A percentile compares a stretch with the other conserved stretches of the same genome.
phyloP scores from a whole-genome alignment of 1,140 invertebrate species.

The Cydia strobilella region DNA sequence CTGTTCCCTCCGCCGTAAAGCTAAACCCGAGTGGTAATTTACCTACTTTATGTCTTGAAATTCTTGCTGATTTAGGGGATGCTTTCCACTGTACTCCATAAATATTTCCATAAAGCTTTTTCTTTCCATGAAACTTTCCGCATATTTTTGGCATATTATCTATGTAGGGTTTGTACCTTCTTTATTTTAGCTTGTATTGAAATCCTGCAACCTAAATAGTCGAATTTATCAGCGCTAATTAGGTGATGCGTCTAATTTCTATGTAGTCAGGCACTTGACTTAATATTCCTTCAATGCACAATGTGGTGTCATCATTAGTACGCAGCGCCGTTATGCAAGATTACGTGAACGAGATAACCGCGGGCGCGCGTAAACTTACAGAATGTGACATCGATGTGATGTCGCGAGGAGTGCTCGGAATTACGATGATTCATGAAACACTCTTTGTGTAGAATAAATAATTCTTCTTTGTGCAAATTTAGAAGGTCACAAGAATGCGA shows the following conservation, averaged over 20 bases:
- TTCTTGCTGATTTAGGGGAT: too few species aligned
- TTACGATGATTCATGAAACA: slow-evolving; percentile 5
- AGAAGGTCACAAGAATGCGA: not conserved
- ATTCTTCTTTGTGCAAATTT: not conserved
- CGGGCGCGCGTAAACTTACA: slow-evolving; percentile 17
- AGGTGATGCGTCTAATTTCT: not conserved
- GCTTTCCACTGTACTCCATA: too few species aligned
- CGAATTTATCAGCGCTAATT: not conserved
- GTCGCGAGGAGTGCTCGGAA: not conserved
- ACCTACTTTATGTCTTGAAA: too few species aligned
- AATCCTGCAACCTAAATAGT: not conserved
- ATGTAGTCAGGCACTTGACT: not conserved
- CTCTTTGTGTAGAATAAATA: slow-evolving; percentile 5
- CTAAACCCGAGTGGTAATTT: too few species aligned
- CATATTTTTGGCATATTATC: too few species aligned
- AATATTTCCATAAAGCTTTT: too few species aligned
- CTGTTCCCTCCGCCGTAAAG: too few species aligned
- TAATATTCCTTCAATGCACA: not conserved
- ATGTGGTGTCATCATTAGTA: not conserved
- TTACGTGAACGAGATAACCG: slow-evolving; percentile 7
- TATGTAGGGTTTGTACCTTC: too few species aligned
- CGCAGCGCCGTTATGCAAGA: not conserved
- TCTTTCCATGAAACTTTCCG: too few species aligned
- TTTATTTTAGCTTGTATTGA: too few species aligned
- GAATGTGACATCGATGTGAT: not conserved